Evolutionary conservation across 53 echinoderm and acorn worm species (phyloP).

Genomic region (Astropecten irregularis): DNA sequence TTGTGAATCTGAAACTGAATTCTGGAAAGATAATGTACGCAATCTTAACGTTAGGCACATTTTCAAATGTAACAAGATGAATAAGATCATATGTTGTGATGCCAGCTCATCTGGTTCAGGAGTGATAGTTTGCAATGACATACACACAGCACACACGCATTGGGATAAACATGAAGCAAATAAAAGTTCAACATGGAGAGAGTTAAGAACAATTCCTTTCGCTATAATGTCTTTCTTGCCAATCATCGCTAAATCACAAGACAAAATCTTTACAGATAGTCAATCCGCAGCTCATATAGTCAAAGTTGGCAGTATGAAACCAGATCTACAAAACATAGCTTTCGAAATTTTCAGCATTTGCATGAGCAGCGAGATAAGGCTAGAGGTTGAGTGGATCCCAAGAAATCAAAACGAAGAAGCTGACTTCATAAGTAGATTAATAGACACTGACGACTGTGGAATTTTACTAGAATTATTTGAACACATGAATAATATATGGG

Average conservation of each 20-base stretch:
- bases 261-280: constrained; percentile 13
- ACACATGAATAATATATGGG: neutral
- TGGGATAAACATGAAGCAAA: constrained; percentile 31
- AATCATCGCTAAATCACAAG: neutral
- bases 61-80: neutral
- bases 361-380: neutral
- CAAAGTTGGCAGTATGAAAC: constrained; percentile 25
- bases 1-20: neutral
- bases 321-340: neutral
- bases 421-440: constrained; percentile 28
- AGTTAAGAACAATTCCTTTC: constrained; percentile 5
- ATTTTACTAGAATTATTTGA: neutral
- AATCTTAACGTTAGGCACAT: neutral
- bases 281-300: neutral
- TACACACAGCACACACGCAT: constrained; percentile 21
- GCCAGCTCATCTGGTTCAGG: constrained; percentile 27
- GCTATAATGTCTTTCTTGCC: neutral
- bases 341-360: neutral
- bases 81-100: constrained; percentile 11
- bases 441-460: constrained; percentile 30
- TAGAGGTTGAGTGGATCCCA: constrained; percentile 36
- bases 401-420: constrained; percentile 31
- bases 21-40: neutral
- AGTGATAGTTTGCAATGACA: constrained; percentile 1
- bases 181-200: constrained; percentile 37